These are phyloP conservation scores for Chloroceryle inda DNA, from an alignment of 2,797 vertebrate genomes.

Conservation along the genomic window DNA sequence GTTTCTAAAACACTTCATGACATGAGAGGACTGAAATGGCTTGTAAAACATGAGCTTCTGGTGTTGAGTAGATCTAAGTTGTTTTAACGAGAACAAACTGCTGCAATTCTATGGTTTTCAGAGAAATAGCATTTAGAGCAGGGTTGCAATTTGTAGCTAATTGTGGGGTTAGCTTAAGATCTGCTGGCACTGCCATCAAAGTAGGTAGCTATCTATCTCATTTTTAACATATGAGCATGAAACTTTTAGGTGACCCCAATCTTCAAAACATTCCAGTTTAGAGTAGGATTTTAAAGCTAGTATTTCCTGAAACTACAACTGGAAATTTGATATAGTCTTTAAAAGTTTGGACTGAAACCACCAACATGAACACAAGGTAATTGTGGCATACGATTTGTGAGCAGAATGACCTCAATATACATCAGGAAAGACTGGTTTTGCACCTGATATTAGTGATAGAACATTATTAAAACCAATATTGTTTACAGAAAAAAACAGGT, in stretches of 20 bases:
- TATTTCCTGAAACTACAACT: neutral
- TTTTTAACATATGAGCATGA: neutral
- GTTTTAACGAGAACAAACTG: neutral
- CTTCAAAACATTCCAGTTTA: neutral
- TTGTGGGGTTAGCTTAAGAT: neutral
- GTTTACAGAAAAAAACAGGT: neutral
- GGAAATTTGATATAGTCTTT: neutral
- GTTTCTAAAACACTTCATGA: neutral
- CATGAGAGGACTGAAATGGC: neutral
- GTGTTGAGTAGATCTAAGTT: neutral
- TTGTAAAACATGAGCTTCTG: neutral
- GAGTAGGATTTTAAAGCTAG: neutral
- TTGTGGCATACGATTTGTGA: neutral
- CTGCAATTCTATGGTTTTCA: neutral
- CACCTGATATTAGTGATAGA: neutral
- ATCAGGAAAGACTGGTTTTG: slow-evolving; percentile 9
- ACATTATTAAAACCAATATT: slow-evolving; percentile 34
- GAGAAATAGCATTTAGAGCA: neutral
- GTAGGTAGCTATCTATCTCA: neutral
- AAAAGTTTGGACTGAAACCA: neutral
- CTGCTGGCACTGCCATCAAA: neutral
- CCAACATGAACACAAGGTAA: neutral
- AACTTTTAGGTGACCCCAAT: neutral
- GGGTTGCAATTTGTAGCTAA: neutral
- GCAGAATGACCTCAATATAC: neutral